Percentiles rank a stretch among this genome's conserved stretches.
Evolutionary conservation across 2,888 invertebrate species (phyloP).

Genomic region (Drosophila diplacantha): DNA sequence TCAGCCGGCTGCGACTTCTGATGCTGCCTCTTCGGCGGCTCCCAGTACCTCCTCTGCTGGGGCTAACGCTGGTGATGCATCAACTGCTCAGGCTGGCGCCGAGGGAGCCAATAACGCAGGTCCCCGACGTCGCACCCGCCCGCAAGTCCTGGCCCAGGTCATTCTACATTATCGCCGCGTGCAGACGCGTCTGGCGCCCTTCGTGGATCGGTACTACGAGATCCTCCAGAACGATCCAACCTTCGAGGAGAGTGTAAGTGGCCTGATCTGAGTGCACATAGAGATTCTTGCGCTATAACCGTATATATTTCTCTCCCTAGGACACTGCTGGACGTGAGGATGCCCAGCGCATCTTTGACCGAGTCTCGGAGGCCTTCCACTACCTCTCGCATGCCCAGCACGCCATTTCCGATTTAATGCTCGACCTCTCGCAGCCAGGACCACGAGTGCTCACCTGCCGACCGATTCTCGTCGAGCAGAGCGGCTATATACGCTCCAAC

Average conservation of each 20-base stretch:
- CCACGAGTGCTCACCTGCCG: constrained; percentile 85
- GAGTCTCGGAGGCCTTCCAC: constrained; percentile 89
- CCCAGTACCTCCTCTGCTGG: constrained; percentile 13
- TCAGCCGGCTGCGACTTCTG: constrained; percentile 4
- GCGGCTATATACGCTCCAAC: constrained; percentile 78
- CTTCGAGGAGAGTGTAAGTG: constrained; percentile 76
- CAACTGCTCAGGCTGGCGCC: constrained; percentile 8
- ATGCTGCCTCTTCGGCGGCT: constrained; percentile 3
- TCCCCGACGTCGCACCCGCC: constrained; percentile 73
- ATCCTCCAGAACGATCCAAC: constrained; percentile 82
- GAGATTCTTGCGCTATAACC: background rate
- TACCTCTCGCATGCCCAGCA: constrained; percentile 93
- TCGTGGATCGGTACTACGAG: constrained; percentile 81
- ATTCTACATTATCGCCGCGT: constrained; percentile 76
- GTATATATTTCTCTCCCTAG: constrained; percentile 28
- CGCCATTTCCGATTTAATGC: constrained; percentile 90
- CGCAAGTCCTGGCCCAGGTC: constrained; percentile 75
- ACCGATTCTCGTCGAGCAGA: constrained; percentile 85
- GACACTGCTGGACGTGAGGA: constrained; percentile 79
- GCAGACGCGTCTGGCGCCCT: constrained; percentile 81
- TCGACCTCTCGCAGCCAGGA: constrained; percentile 83
- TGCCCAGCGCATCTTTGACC: constrained; percentile 84
- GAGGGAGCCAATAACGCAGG: constrained; percentile 29
- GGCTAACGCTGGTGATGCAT: constrained; percentile 4
- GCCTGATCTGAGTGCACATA: background rate